Evolutionary conservation across 1,140 invertebrate species (phyloP).

Genomic region (Pararge aegeria): DNA sequence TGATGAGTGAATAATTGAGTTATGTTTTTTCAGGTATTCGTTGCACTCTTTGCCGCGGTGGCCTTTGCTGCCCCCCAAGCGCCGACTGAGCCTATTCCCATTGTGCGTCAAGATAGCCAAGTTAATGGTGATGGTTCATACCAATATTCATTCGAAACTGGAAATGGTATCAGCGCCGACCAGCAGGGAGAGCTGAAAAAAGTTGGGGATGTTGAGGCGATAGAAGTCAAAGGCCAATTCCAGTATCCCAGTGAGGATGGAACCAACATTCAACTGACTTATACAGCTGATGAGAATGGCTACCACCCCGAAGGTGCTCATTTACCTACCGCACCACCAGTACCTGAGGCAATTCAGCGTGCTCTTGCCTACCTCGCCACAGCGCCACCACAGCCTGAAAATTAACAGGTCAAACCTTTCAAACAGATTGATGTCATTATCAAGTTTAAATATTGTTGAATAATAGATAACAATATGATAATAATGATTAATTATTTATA

Average conservation of each 20-base stretch:
- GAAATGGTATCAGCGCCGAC: slow-evolving; percentile 86
- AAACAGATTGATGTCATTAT: neutral
- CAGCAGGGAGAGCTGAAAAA: slow-evolving; percentile 85
- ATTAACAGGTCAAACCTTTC: neutral
- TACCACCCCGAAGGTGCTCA: slow-evolving; percentile 83
- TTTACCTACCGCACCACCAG: slow-evolving; percentile 84
- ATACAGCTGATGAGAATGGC: slow-evolving; percentile 89
- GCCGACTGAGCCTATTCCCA: slow-evolving; percentile 60
- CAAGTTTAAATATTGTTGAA: too few species aligned
- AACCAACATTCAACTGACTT: slow-evolving; percentile 81
- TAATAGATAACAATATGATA: neutral
- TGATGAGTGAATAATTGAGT: too few species aligned
- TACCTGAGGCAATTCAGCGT: slow-evolving; percentile 71
- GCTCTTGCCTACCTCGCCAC: slow-evolving; percentile 78
- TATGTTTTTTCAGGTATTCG: slow-evolving; percentile 52
- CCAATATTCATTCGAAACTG: slow-evolving; percentile 80
- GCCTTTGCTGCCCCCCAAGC: slow-evolving; percentile 59
- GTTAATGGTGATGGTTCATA: slow-evolving; percentile 73
- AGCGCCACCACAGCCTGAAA: slow-evolving; percentile 59
- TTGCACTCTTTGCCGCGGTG: slow-evolving; percentile 51
- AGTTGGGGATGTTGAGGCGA: slow-evolving; percentile 79
- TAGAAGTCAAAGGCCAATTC: slow-evolving; percentile 82
- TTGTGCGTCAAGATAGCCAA: slow-evolving; percentile 67
- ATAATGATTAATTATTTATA: neutral
- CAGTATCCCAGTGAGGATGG: slow-evolving; percentile 86